Percentiles rank a stretch among this genome's conserved stretches.
Evolutionary conservation across 2,113 vertebrate species (phyloP).

Genomic region (Pelodiscus sinensis): DNA sequence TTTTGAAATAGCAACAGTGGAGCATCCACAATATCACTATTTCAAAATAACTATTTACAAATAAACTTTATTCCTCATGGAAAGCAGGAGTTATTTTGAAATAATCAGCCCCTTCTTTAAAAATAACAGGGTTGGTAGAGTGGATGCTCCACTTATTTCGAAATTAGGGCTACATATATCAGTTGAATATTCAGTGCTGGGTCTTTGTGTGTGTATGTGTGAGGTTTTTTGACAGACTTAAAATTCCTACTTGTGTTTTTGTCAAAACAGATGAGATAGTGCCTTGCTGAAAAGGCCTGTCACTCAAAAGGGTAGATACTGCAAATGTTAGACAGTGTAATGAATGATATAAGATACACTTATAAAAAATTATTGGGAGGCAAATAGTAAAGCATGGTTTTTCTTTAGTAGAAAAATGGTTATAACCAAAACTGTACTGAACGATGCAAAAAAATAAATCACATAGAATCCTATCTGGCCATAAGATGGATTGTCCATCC

Average conservation of each 20-base stretch:
- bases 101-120: no score
- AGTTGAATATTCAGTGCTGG: constrained; percentile 23
- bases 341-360: not conserved
- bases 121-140: no score
- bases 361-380: not conserved
- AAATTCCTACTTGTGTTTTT: constrained; percentile 18
- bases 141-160: no score
- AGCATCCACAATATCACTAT: no score
- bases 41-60: no score
- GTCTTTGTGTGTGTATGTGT: not conserved
- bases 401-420: not conserved
- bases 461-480: not conserved
- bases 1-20: no score
- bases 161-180: not conserved
- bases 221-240: not conserved
- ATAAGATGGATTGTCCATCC: not conserved
- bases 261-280: constrained; percentile 34
- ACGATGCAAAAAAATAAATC: not conserved
- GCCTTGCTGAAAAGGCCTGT: constrained; percentile 9
- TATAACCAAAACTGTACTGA: not conserved
- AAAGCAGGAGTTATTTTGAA: no score
- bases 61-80: no score
- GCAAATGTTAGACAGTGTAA: not conserved
- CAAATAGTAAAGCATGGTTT: not conserved
- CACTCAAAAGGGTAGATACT: not conserved